These are phyloP conservation scores for Xanthostigma xanthostigma DNA, from an alignment of 2,888 invertebrate species.

Conservation along the genomic window DNA sequence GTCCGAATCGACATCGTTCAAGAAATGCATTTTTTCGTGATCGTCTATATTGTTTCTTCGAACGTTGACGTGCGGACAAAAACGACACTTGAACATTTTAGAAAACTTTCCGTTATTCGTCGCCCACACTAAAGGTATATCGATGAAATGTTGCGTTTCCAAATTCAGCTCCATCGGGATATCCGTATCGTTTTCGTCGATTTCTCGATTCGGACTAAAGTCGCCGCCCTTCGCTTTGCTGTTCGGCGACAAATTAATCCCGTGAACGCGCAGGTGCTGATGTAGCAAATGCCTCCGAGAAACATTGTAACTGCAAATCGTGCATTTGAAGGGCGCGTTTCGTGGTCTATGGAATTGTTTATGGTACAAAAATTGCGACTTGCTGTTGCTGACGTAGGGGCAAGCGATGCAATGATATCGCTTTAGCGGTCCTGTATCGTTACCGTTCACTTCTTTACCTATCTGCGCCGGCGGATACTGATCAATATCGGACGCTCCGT, in stretches of 20 bases:
- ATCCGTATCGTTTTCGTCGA: conserved; percentile 23
- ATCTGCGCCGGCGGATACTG: conserved; percentile 27
- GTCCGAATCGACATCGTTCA: conserved; percentile 32
- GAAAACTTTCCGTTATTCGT: conserved; percentile 54
- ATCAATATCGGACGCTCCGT: conserved; percentile 44
- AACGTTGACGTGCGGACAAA: conserved; percentile 72
- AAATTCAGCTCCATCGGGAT: conserved; percentile 14
- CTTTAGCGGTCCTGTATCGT: conserved; percentile 32
- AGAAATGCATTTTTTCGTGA: conserved; percentile 67
- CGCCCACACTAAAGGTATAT: conserved; percentile 63
- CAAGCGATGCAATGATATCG: conserved; percentile 66
- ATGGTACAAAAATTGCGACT: conserved; percentile 74
- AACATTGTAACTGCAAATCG: conserved; percentile 68
- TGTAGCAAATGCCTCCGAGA: conserved; percentile 67
- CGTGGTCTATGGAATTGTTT: conserved; percentile 69
- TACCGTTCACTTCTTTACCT: conserved; percentile 18
- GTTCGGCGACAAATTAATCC: conserved; percentile 35
- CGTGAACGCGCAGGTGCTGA: conserved; percentile 67
- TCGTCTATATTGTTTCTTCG: conserved; percentile 65
- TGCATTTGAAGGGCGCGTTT: conserved; percentile 65
- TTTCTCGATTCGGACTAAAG: conserved; percentile 19
- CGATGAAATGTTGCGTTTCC: conserved; percentile 35
- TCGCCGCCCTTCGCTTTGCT: conserved; percentile 28
- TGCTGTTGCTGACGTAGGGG: conserved; percentile 74
- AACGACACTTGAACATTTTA: conserved; percentile 73